Percentiles rank a stretch among this genome's conserved stretches.
phyloP scores from a whole-genome alignment of 2,888 invertebrate species.

The Mycalesis mineus region DNA sequence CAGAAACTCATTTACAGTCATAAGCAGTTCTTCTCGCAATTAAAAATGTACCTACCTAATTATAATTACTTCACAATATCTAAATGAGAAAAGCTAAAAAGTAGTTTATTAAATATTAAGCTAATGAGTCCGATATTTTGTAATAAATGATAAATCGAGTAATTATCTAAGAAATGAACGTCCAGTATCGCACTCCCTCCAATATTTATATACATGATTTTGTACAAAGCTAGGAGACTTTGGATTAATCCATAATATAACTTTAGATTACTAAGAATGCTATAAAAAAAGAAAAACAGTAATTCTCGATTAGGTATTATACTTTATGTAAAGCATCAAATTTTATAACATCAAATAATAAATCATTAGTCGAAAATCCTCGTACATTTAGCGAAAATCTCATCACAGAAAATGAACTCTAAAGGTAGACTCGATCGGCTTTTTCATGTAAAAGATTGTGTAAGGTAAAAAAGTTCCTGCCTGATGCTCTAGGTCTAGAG shows the following conservation, averaged over 20 bases:
- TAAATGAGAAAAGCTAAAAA: not conserved
- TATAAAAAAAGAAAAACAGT: not conserved
- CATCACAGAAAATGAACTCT: not conserved
- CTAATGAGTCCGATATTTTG: conserved; percentile 37
- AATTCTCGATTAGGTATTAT: not conserved
- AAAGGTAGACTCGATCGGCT: not conserved
- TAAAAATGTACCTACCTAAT: not conserved
- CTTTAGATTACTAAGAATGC: conserved; percentile 35
- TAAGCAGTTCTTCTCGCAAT: not conserved
- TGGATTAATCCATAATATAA: conserved; percentile 54
- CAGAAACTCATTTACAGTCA: not conserved
- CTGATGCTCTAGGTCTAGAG: no score
- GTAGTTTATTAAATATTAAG: conserved; percentile 34
- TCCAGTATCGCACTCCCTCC: conserved; percentile 79
- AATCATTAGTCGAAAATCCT: not conserved
- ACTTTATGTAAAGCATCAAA: not conserved
- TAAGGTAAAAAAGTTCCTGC: no score
- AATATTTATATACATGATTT: conserved; percentile 70
- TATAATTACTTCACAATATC: not conserved
- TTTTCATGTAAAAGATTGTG: no score
- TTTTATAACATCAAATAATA: not conserved
- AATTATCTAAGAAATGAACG: conserved; percentile 44
- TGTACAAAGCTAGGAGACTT: conserved; percentile 67
- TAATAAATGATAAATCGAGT: conserved; percentile 13
- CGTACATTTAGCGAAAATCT: no score